Conservation (phyloP, 2,113 vertebrate genomes). For the Tapirus terrestris region DNA sequence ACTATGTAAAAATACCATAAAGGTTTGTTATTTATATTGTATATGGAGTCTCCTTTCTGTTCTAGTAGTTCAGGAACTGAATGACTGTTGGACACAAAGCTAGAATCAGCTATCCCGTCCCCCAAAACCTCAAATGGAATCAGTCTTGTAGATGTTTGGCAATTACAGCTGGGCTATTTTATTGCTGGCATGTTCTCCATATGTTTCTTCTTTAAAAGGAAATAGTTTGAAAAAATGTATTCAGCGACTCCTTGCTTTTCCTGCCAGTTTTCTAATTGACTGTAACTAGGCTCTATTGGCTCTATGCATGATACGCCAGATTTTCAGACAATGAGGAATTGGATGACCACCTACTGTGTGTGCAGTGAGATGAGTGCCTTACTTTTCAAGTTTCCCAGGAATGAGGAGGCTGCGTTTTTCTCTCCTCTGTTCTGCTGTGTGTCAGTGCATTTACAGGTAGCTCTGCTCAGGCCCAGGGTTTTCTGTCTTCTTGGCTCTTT, state of each 20-base stretch:
- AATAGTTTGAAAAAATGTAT: not conserved
- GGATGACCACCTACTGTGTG: too few species aligned
- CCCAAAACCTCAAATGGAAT: not conserved
- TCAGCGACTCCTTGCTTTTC: not conserved
- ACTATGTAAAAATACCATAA: not conserved
- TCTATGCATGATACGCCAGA: not conserved
- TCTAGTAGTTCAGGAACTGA: not conserved
- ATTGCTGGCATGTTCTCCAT: not conserved
- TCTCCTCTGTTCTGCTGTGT: not conserved
- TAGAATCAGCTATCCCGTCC: not conserved
- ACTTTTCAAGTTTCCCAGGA: not conserved
- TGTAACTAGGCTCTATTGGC: not conserved
- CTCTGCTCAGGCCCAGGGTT: not conserved
- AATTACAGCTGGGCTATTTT: not conserved
- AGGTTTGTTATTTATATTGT: not conserved
- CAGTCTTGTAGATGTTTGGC: not conserved
- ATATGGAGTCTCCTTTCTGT: not conserved
- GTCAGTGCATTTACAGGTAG: not conserved
- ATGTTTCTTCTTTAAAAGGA: conserved; percentile 53
- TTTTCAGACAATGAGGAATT: not conserved
- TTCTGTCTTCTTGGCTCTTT: not conserved
- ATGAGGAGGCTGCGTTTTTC: not conserved
- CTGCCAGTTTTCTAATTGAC: conserved; percentile 6
- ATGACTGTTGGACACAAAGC: not conserved
- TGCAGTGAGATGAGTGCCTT: not conserved